A percentile compares a stretch with the other conserved stretches of the same genome.
These are phyloP conservation scores for Cylindroiulus punctatus DNA, from an alignment of 2,888 invertebrate genomes.

Conservation along the genomic window DNA sequence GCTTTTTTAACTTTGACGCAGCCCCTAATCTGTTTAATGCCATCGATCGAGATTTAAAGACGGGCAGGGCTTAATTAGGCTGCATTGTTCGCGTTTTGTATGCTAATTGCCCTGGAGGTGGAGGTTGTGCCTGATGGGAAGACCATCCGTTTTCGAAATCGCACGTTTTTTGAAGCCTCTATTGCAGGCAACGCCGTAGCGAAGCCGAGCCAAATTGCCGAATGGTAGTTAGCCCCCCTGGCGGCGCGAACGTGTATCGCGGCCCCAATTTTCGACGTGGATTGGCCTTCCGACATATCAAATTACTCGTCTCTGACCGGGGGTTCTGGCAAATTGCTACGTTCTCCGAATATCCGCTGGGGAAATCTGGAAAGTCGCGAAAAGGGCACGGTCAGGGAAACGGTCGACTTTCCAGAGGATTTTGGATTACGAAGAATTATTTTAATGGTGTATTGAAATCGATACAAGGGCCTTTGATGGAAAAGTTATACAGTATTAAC, in stretches of 20 bases:
- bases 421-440: too few relatives aligned
- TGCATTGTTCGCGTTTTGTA: constrained; percentile 25
- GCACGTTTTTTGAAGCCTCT: background rate
- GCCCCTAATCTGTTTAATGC: constrained; percentile 23
- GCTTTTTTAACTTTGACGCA: background rate
- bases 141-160: background rate
- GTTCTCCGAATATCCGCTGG: background rate
- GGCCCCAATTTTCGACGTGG: background rate
- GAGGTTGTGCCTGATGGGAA: background rate
- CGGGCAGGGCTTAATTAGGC: constrained; percentile 34
- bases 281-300: background rate
- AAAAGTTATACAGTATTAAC: too few relatives aligned
- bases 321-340: background rate
- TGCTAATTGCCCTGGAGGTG: constrained; percentile 38
- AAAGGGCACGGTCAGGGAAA: background rate
- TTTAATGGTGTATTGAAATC: too few relatives aligned
- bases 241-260: background rate
- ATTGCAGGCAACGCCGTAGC: background rate
- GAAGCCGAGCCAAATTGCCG: too few relatives aligned
- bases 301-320: background rate
- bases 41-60: constrained; percentile 33
- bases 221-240: background rate
- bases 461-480: too few relatives aligned
- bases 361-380: background rate
- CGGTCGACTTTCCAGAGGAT: background rate